Conservation (phyloP, 2,888 invertebrate genomes). For the Drosophila borealis region DNA sequence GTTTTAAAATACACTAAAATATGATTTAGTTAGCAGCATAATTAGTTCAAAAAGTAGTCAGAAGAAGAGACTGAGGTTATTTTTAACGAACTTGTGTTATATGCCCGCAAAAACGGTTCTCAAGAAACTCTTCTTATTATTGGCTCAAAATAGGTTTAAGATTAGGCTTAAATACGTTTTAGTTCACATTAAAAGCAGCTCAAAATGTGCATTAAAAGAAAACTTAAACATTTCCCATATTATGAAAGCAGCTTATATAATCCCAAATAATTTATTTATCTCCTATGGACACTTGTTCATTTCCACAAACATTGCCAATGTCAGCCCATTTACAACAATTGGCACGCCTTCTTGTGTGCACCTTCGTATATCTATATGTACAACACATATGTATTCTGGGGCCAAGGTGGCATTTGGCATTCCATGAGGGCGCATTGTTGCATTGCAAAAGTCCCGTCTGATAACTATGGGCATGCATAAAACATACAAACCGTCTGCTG, state of each 20-base stretch:
- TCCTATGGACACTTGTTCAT: not conserved
- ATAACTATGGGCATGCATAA: slow-evolving; percentile 49
- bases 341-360: slow-evolving; percentile 44
- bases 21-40: not conserved
- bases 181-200: not conserved
- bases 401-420: slow-evolving; percentile 69
- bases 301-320: slow-evolving; percentile 44
- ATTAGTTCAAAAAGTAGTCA: not conserved
- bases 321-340: slow-evolving; percentile 59
- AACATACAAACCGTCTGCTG: slow-evolving; percentile 17
- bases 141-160: too few relatives aligned
- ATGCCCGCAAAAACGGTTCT: too few relatives aligned
- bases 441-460: slow-evolving; percentile 37
- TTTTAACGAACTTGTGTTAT: too few relatives aligned
- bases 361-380: slow-evolving; percentile 12
- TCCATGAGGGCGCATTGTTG: slow-evolving; percentile 68
- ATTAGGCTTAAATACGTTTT: too few relatives aligned
- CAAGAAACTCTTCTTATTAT: too few relatives aligned
- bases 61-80: not conserved
- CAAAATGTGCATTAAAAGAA: not conserved
- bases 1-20: not conserved
- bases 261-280: not conserved
- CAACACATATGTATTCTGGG: slow-evolving; percentile 19
- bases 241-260: not conserved
- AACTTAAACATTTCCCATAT: not conserved